A percentile compares a stretch with the other conserved stretches of the same genome.
Conservation (phyloP, 1,140 invertebrate species). For the Bombus vancouverensis region DNA sequence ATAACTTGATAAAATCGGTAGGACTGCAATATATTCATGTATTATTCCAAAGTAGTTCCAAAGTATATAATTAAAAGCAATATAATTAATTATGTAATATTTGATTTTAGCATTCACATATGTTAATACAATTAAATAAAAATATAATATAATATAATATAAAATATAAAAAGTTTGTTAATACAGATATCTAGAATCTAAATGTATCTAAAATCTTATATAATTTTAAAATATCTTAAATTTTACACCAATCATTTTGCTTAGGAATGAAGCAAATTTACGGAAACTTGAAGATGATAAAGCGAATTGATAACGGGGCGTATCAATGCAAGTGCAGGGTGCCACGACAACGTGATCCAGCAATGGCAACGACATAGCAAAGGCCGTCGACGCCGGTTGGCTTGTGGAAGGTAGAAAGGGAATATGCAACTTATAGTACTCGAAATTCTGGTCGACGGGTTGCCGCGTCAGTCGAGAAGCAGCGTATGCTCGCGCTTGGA, state of each 20-base stretch:
- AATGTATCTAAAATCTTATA: background rate
- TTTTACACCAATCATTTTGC: background rate
- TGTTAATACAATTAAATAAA: background rate
- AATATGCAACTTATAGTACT: slow-evolving; percentile 10
- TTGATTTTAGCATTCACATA: background rate
- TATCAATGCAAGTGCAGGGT: background rate
- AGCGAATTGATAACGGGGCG: background rate
- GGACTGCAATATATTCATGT: too few relatives aligned
- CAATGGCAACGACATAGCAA: slow-evolving; percentile 27
- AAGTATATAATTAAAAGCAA: background rate
- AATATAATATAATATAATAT: background rate
- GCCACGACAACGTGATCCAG: background rate
- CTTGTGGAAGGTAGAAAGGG: slow-evolving; percentile 37
- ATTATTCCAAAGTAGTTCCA: background rate
- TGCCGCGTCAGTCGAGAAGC: slow-evolving; percentile 62
- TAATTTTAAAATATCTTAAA: too few relatives aligned
- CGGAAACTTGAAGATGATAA: too few relatives aligned
- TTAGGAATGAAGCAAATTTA: background rate
- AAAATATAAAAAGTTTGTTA: background rate
- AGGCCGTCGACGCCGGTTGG: slow-evolving; percentile 26
- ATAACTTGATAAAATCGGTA: background rate
- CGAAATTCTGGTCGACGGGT: slow-evolving; percentile 34
- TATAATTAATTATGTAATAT: background rate
- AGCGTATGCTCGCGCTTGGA: slow-evolving; percentile 70
- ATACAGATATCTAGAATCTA: background rate